Conservation (phyloP, 2,888 invertebrate genomes). For the Balanococcus diminutus region DNA sequence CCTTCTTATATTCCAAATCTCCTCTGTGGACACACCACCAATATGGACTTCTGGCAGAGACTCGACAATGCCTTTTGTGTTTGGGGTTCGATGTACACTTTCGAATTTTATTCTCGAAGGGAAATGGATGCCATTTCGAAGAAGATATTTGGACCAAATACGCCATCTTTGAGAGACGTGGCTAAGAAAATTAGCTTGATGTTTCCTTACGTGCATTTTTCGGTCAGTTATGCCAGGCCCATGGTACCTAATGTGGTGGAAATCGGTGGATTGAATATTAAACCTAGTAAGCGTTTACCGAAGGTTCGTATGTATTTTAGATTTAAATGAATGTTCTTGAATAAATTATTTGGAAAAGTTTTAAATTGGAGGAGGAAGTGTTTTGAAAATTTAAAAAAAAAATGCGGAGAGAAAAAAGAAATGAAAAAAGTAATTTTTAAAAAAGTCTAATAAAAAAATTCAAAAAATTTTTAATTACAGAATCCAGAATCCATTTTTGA, state of each 20-base stretch:
- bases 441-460: too few species aligned
- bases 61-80: constrained; percentile 1
- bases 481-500: too few species aligned
- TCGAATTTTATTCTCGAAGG: not conserved
- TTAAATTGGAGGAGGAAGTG: too few species aligned
- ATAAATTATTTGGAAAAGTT: too few species aligned
- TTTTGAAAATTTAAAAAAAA: too few species aligned
- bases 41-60: constrained; percentile 61
- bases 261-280: constrained; percentile 43
- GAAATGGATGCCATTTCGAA: not conserved
- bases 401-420: too few species aligned
- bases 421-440: too few species aligned
- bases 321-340: too few species aligned
- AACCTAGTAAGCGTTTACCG: constrained; percentile 21
- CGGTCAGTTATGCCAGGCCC: not conserved
- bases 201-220: constrained; percentile 21
- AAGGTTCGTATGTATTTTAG: constrained; percentile 39
- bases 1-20: constrained; percentile 51
- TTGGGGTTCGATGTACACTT: not conserved
- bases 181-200: constrained; percentile 9
- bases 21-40: constrained; percentile 39
- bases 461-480: too few species aligned
- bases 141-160: not conserved
- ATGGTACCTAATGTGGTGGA: constrained; percentile 43
- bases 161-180: constrained; percentile 21